Conservation (phyloP, 2,113 vertebrate genomes). For the Scytalopus superciliaris region DNA sequence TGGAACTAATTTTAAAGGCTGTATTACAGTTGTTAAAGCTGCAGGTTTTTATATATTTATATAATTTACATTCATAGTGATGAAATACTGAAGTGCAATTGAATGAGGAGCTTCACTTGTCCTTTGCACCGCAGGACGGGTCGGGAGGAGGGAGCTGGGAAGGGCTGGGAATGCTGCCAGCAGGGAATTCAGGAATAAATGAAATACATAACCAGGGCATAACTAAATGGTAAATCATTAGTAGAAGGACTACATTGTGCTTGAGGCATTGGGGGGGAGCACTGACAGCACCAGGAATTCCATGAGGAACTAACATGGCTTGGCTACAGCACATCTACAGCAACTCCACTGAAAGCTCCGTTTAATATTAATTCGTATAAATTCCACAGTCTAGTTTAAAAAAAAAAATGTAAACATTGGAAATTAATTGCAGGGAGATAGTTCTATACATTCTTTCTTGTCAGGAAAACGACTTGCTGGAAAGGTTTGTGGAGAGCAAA, state of each 20-base stretch:
- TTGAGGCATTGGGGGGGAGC: constrained; percentile 24
- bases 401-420: constrained; percentile 86
- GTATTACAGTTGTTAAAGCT: constrained; percentile 91
- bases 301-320: constrained; percentile 62
- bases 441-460: constrained; percentile 84
- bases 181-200: not conserved
- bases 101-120: constrained; percentile 56
- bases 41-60: constrained; percentile 83
- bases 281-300: constrained; percentile 49
- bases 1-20: constrained; percentile 82
- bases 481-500: constrained; percentile 48
- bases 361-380: constrained; percentile 65
- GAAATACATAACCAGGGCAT: not conserved
- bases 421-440: constrained; percentile 77
- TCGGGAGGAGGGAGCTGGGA: not conserved
- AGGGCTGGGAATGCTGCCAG: constrained; percentile 30
- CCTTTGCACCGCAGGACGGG: constrained; percentile 42
- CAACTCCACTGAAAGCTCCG: constrained; percentile 66
- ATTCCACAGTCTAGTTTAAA: constrained; percentile 80
- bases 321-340: constrained; percentile 65
- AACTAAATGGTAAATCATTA: constrained; percentile 19
- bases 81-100: constrained; percentile 79
- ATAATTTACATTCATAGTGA: constrained; percentile 86
- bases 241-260: constrained; percentile 54
- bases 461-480: constrained; percentile 72